phyloP scores from a whole-genome alignment of 1,140 invertebrate genomes.

The Helicorthomorpha holstii region DNA sequence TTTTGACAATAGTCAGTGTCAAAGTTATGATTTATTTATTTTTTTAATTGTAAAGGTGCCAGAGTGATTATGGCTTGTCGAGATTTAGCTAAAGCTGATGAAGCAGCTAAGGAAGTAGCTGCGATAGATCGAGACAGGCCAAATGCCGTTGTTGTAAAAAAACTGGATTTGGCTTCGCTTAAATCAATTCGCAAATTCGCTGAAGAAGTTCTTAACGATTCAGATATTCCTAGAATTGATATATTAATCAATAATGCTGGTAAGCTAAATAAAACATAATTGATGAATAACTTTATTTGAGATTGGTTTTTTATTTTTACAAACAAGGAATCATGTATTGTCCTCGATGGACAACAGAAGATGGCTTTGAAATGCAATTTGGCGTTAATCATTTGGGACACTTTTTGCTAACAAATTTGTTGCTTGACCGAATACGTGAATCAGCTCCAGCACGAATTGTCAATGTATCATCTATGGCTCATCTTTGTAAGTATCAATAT shows the following conservation, averaged over 20 bases:
- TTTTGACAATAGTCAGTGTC: background rate
- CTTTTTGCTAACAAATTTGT: constrained; percentile 65
- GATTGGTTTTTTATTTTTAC: background rate
- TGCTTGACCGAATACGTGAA: constrained; percentile 46
- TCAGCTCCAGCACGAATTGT: constrained; percentile 30
- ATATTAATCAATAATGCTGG: constrained; percentile 34
- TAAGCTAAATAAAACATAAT: constrained; percentile 2
- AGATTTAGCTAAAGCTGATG: constrained; percentile 27
- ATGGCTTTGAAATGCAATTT: constrained; percentile 69
- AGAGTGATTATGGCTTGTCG: constrained; percentile 34
- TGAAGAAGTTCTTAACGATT: constrained; percentile 22
- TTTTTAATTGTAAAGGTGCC: constrained; percentile 23
- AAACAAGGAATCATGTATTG: background rate
- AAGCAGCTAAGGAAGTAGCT: constrained; percentile 25
- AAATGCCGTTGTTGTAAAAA: constrained; percentile 18
- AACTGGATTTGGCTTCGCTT: constrained; percentile 22
- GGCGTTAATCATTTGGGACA: constrained; percentile 67
- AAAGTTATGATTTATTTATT: background rate
- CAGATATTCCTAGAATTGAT: constrained; percentile 19
- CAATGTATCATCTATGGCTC: constrained; percentile 27
- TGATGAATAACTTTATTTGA: background rate
- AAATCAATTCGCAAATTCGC: constrained; percentile 24
- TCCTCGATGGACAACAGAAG: constrained; percentile 38
- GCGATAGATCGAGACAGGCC: constrained; percentile 13
- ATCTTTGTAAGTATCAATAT: constrained; percentile 10